A percentile compares a stretch with the other conserved stretches of the same genome.
phyloP scores from a whole-genome alignment of 2,888 invertebrate genomes.

The Cephus sareptanus region DNA sequence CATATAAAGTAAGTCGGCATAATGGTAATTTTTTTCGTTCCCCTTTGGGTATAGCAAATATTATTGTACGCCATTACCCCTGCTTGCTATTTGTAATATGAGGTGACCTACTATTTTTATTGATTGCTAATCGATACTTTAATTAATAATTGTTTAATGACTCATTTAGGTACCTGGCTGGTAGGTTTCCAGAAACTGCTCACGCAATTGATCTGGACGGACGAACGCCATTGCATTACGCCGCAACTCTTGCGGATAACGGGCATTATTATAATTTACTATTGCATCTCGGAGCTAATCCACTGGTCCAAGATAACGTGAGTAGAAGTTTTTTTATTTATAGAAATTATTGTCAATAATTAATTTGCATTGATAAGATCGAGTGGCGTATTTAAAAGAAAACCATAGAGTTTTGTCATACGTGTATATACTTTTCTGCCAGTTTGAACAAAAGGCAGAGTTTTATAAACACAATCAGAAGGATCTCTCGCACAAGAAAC shows the following conservation, averaged over 20 bases:
- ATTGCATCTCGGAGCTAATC: conserved; percentile 87
- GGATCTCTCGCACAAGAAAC: conserved; percentile 76
- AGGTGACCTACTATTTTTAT: background rate
- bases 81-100: background rate
- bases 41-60: background rate
- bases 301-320: conserved; percentile 85
- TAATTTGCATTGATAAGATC: conserved; percentile 9
- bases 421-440: background rate
- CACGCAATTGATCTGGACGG: conserved; percentile 83
- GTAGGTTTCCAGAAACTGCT: conserved; percentile 88
- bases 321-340: conserved; percentile 48
- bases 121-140: background rate
- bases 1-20: background rate
- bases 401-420: background rate
- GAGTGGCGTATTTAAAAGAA: background rate
- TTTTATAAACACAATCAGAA: conserved; percentile 78
- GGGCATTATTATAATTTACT: conserved; percentile 89
- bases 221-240: conserved; percentile 90
- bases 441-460: conserved; percentile 85
- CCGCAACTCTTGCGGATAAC: conserved; percentile 85
- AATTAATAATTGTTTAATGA: conserved; percentile 16
- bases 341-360: background rate
- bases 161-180: conserved; percentile 72
- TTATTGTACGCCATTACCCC: background rate
- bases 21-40: background rate